Evolutionary conservation across 2,797 vertebrate species (phyloP).

Genomic region (Muscicapa comitata): DNA sequence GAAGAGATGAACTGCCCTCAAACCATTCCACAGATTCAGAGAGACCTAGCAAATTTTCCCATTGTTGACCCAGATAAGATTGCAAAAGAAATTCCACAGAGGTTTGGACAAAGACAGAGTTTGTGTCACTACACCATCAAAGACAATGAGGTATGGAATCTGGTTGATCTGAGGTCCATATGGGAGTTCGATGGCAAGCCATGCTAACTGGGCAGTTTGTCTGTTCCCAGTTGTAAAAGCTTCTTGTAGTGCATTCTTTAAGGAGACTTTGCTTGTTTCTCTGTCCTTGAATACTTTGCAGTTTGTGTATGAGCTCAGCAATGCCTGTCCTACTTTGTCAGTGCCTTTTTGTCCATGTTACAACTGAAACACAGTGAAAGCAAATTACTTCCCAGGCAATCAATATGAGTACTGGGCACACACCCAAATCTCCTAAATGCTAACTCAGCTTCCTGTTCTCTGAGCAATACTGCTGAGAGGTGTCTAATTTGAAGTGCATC

Average conservation of each 20-base stretch:
- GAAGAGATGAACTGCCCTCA: constrained; percentile 86
- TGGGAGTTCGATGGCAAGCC: neutral
- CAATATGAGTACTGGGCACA: neutral
- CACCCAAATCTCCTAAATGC: neutral
- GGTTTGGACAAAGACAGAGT: constrained; percentile 93
- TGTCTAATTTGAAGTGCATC: neutral
- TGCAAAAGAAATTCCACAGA: constrained; percentile 86
- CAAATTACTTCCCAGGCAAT: neutral
- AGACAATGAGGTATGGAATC: constrained; percentile 87
- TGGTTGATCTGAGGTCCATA: neutral
- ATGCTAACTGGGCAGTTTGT: neutral
- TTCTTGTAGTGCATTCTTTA: neutral
- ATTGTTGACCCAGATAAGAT: constrained; percentile 87
- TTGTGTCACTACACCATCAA: constrained; percentile 96
- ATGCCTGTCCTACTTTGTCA: neutral
- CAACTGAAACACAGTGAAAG: neutral
- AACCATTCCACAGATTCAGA: constrained; percentile 87
- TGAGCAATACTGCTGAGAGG: neutral
- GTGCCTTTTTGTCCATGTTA: neutral
- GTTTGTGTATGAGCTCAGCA: neutral
- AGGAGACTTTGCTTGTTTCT: neutral
- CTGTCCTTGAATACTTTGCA: neutral
- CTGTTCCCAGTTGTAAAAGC: neutral
- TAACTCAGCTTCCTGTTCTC: neutral
- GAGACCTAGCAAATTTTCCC: constrained; percentile 82